Base-by-base conservation (phyloP, 2,888 invertebrate genomes). In the Candidula unifasciata region DNA sequence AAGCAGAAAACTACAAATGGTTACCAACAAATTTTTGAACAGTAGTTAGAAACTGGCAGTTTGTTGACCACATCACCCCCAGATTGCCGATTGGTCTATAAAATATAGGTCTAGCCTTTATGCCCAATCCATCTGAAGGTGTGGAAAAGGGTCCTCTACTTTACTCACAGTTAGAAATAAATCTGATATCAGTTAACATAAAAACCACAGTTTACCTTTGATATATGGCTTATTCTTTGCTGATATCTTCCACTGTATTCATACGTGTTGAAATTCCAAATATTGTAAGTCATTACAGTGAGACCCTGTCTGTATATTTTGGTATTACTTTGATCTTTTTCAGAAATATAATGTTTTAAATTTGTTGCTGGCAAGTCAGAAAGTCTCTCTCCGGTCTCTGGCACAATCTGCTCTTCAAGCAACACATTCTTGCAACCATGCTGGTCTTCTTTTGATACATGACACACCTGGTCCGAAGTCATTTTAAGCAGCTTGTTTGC, bases 231-330 rank as follows among this genome's bases (percentile, higher is more conserved):
- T 10, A 85, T 21, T 88, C 85, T 85, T 71, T 82, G n/a, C 24
- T 30, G 30, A 66, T 82, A 82, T 30, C 33, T 18, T 66, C 37
- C 76, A 76, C 83, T 81, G 16, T 80, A 66, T 37, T 86, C 73
- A 57, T 85, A 77, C 21, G 90, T 86, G 77, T 89, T 89, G 86
- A 89, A 89, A 73, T 89, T 89, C 89, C 90, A 90, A 13, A 89
- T 88, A 82, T 90, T 90, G 80, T 87, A 89, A 13, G 88, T 86
- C 88, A 89, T 89, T 18, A 89, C 86, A 37, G 60, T 60, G 24
- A 78, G 35, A 10, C 24, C 78, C 6, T 13, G 52, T 57, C 24
- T 57, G 6, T 76, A 10, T 2, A 57, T 18, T 57, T 76, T 27
- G 5, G 30, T 18, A 54, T 24, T 18, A 57, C 18, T 57, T 64